Conservation (phyloP, 64 coral and sea anemone species). For the Trachythela sp. region DNA sequence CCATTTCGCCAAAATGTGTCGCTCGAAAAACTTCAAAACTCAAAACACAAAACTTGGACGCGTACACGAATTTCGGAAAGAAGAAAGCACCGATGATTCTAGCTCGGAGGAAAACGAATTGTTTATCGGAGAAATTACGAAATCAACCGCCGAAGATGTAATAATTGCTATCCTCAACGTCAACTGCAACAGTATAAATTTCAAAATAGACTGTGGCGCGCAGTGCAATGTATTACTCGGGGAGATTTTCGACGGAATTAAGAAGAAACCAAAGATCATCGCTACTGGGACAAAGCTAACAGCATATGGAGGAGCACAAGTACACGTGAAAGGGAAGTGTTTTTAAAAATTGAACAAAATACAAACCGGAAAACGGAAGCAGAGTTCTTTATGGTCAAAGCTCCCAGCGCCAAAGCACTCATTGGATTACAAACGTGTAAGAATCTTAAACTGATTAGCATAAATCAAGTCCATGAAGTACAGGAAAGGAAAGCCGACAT, state of each 20-base stretch:
- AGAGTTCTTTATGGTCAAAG: conserved; percentile 21
- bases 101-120: background rate
- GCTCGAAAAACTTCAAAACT: background rate
- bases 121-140: background rate
- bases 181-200: background rate
- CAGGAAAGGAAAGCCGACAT: background rate
- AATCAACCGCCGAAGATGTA: background rate
- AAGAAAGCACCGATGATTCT: background rate
- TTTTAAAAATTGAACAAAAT: conserved; percentile 9
- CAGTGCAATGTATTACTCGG: background rate
- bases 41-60: background rate
- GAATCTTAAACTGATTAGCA: conserved; percentile 15
- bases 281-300: no score
- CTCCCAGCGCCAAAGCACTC: background rate
- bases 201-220: background rate
- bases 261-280: background rate
- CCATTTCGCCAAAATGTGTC: conserved; percentile 3
- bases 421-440: conserved; percentile 17
- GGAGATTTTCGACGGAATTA: background rate
- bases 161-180: background rate
- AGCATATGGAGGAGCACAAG: conserved; percentile 14
- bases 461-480: background rate
- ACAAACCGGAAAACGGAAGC: background rate
- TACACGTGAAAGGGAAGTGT: conserved; percentile 24
- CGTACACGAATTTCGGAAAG: background rate